phyloP scores from a whole-genome alignment of 1,140 invertebrate species.

The Drosophila pandora region DNA sequence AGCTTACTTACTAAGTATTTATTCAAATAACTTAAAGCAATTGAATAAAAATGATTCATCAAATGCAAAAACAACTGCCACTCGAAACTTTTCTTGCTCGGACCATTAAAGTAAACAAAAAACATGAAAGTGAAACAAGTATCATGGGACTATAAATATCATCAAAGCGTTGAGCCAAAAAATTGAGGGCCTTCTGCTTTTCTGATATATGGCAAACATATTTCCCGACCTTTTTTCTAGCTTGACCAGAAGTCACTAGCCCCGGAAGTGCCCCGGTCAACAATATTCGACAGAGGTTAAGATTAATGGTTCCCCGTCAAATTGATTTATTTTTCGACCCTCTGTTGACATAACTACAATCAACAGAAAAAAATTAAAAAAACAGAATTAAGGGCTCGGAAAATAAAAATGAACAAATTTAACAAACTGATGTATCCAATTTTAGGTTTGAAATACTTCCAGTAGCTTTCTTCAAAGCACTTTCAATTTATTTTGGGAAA shows the following conservation, averaged over 20 bases:
- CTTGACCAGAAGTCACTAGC: not conserved
- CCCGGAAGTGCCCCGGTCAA: not conserved
- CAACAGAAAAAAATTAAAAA: no score
- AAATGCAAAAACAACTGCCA: constrained; percentile 46
- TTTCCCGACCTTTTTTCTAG: constrained; percentile 9
- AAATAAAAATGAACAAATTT: not conserved
- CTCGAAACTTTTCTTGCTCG: not conserved
- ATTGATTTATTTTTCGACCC: constrained; percentile 13
- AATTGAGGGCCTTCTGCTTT: not conserved
- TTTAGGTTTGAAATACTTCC: not conserved
- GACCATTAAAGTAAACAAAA: constrained; percentile 1
- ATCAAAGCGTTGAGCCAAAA: constrained; percentile 12
- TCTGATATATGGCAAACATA: constrained; percentile 10
- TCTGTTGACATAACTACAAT: constrained; percentile 14
- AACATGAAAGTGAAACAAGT: constrained; percentile 1
- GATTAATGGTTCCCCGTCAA: constrained; percentile 12
- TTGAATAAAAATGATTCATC: constrained; percentile 80
- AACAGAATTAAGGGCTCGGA: not conserved
- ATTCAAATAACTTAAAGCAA: constrained; percentile 76
- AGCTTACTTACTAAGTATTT: constrained; percentile 75
- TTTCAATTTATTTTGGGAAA: constrained; percentile 12
- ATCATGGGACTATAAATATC: constrained; percentile 8
- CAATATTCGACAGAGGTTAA: not conserved
- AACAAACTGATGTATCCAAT: not conserved
- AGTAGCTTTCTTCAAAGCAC: constrained; percentile 7